Evolutionary conservation across 2,888 invertebrate species (phyloP).

Genomic region (Gibbula magus): DNA sequence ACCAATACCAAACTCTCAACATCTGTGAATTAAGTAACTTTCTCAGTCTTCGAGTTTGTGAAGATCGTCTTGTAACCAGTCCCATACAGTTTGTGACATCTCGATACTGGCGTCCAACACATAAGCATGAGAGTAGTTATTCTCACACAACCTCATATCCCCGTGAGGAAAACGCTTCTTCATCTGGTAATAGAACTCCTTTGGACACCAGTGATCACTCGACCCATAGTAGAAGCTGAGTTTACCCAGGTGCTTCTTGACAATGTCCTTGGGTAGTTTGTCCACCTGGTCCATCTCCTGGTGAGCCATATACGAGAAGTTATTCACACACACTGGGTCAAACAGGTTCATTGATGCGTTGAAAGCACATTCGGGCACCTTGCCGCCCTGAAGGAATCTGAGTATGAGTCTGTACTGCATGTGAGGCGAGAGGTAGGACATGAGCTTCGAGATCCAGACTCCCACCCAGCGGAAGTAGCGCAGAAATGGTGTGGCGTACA

Average conservation of each 20-base stretch:
- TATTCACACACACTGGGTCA: conserved; percentile 65
- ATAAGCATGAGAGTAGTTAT: conserved; percentile 86
- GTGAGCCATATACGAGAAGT: conserved; percentile 65
- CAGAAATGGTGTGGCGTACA: conserved; percentile 80
- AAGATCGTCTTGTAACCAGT: conserved; percentile 52
- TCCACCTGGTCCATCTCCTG: conserved; percentile 85
- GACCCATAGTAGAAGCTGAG: conserved; percentile 88
- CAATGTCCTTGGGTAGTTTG: conserved; percentile 81
- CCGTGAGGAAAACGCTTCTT: conserved; percentile 79
- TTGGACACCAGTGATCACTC: conserved; percentile 89
- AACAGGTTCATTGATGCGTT: conserved; percentile 69
- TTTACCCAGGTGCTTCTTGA: conserved; percentile 80
- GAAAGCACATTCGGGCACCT: conserved; percentile 65
- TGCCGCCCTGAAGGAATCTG: conserved; percentile 62
- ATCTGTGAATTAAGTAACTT: background rate
- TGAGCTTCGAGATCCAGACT: conserved; percentile 58
- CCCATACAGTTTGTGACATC: conserved; percentile 71
- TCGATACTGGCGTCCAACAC: conserved; percentile 79
- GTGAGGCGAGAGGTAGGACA: conserved; percentile 62
- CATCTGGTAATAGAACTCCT: conserved; percentile 83
- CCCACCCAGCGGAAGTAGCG: conserved; percentile 75
- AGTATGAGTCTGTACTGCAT: conserved; percentile 60
- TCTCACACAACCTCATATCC: conserved; percentile 80
- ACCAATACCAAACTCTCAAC: background rate
- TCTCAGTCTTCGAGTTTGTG: conserved; percentile 9